These are phyloP conservation scores for Scrobipalpa costella DNA, from an alignment of 2,888 invertebrate genomes.

Conservation along the genomic window DNA sequence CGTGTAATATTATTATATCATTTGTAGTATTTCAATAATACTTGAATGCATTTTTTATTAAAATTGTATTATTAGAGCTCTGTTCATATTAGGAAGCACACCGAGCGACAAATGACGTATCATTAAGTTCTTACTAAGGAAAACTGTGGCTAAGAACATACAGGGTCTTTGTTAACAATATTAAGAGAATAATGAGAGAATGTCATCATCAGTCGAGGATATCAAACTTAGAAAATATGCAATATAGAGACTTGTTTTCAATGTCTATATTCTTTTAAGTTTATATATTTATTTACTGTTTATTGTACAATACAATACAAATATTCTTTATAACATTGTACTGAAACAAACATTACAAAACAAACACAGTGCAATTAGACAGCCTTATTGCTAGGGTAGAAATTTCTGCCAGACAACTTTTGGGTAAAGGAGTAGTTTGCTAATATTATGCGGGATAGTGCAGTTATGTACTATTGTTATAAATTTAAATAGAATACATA, in stretches of 20 bases:
- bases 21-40: background rate
- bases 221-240: slow-evolving; percentile 56
- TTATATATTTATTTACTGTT: background rate
- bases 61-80: background rate
- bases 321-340: no score
- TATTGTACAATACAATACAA: no score
- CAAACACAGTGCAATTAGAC: no score
- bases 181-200: no score
- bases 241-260: slow-evolving; percentile 19
- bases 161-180: background rate
- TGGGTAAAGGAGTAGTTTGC: no score
- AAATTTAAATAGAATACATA: no score
- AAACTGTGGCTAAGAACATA: background rate
- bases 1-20: background rate
- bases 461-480: no score
- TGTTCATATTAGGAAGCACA: slow-evolving; percentile 36
- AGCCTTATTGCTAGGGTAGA: no score
- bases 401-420: no score
- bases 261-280: background rate
- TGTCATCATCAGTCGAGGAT: no score
- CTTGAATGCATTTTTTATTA: background rate
- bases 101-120: slow-evolving; percentile 38
- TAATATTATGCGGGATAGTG: no score
- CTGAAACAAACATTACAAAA: no score
- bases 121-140: slow-evolving; percentile 39